phyloP scores from a whole-genome alignment of 2,113 vertebrate genomes.

The Sprattus sprattus region DNA sequence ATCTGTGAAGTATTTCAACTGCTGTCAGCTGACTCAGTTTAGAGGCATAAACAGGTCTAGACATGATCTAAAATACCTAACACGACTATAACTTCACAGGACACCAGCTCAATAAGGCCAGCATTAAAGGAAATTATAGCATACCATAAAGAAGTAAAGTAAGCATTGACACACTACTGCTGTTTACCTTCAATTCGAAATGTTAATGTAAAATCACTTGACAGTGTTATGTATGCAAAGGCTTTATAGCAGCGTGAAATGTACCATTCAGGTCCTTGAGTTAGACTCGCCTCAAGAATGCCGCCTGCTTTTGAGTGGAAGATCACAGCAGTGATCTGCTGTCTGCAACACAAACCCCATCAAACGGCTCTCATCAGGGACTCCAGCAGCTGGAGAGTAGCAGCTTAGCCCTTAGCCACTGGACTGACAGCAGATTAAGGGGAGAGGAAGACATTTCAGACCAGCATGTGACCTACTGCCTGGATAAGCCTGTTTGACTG shows the following conservation, averaged over 20 bases:
- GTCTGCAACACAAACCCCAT: background rate
- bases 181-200: too few relatives aligned
- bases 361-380: background rate
- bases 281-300: background rate
- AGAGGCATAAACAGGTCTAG: background rate
- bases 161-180: too few relatives aligned
- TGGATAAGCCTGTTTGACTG: background rate
- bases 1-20: background rate
- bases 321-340: background rate
- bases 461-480: background rate
- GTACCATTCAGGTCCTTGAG: background rate
- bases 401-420: background rate
- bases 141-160: background rate
- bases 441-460: background rate
- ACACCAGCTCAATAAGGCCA: background rate
- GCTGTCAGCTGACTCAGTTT: background rate
- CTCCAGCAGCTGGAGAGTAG: background rate
- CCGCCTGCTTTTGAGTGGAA: background rate
- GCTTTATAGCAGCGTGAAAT: background rate
- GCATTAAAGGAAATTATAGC: constrained; percentile 5
- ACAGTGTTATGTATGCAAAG: background rate
- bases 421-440: background rate
- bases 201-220: too few relatives aligned
- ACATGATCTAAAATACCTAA: background rate
- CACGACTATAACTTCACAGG: background rate